Conservation (phyloP, 2,888 invertebrate genomes). For the Antitype chi region DNA sequence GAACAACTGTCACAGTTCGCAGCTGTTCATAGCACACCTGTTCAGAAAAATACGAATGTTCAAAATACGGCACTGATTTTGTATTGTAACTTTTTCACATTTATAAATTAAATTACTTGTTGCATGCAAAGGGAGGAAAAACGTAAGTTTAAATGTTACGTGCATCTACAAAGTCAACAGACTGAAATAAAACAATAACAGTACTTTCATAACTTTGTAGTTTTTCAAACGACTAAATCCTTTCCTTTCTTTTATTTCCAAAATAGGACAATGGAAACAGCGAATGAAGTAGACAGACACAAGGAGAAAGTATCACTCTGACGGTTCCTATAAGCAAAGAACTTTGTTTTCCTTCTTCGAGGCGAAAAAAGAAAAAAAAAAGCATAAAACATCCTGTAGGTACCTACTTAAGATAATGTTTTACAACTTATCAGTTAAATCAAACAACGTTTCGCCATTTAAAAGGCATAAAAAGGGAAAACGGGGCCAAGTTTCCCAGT, state of each 20-base stretch:
- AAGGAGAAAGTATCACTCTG: conserved; percentile 44
- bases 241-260: conserved; percentile 14
- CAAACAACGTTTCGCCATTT: conserved; percentile 69
- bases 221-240: neutral
- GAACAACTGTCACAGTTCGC: neutral
- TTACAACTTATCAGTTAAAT: conserved; percentile 72
- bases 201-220: conserved; percentile 18
- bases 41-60: neutral
- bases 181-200: conserved; percentile 26
- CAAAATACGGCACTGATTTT: neutral
- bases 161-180: conserved; percentile 29
- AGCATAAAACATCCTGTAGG: conserved; percentile 58
- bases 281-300: conserved; percentile 45
- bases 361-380: conserved; percentile 45
- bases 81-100: neutral
- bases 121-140: neutral
- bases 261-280: conserved; percentile 28
- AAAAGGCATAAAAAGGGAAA: conserved; percentile 68
- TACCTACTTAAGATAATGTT: conserved; percentile 65
- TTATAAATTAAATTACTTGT: conserved; percentile 20
- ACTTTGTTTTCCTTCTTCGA: conserved; percentile 56
- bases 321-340: conserved; percentile 51
- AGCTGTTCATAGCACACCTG: neutral
- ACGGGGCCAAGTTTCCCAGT: conserved; percentile 63
- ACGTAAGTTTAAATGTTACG: neutral